Conservation (phyloP, 30 jellyfish, hydroid and myxozoan species). For the Turritopsis dohrnii region DNA sequence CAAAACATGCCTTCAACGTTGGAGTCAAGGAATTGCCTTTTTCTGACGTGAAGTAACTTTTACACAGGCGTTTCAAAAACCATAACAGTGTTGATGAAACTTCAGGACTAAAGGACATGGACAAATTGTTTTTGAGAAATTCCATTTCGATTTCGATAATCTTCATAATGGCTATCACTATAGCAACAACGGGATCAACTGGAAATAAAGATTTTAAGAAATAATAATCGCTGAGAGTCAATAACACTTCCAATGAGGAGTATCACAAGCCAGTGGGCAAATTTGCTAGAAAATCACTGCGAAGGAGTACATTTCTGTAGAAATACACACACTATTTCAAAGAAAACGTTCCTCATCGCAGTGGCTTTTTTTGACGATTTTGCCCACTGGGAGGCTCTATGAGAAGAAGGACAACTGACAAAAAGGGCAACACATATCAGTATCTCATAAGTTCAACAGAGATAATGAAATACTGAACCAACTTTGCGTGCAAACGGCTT, state of each 20-base stretch:
- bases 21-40: conserved; percentile 23
- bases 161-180: conserved; percentile 38
- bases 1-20: conserved; percentile 43
- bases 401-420: too few species aligned
- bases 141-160: conserved; percentile 52
- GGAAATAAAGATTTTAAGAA: background rate
- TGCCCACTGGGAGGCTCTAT: too few species aligned
- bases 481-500: background rate
- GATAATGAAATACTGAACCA: too few species aligned
- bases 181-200: conserved; percentile 59
- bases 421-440: too few species aligned
- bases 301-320: too few species aligned
- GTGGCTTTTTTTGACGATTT: too few species aligned
- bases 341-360: too few species aligned
- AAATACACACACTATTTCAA: too few species aligned
- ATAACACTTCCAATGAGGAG: too few species aligned
- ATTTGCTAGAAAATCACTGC: too few species aligned
- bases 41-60: conserved; percentile 43
- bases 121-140: conserved; percentile 41
- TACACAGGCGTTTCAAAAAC: conserved; percentile 60
- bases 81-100: conserved; percentile 64
- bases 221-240: background rate
- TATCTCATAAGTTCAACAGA: too few species aligned
- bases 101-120: conserved; percentile 72
- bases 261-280: too few species aligned